Base-by-base conservation (phyloP, 2,888 invertebrate species). In the Pandemis cinnamomeana region DNA sequence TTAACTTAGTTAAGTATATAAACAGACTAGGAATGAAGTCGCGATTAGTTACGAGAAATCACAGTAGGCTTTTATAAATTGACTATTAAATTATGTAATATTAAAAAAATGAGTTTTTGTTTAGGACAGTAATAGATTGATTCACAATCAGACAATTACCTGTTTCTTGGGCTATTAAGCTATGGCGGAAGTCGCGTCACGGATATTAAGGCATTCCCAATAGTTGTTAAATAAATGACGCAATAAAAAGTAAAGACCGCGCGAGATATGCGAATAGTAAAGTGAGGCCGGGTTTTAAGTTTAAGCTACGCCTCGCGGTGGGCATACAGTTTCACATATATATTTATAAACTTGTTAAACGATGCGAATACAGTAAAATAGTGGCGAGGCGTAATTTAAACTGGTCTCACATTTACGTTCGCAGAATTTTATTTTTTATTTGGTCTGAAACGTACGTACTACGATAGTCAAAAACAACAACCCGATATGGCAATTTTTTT, bases 221-320 rank as follows among this genome's bases (percentile, higher is more conserved):
- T 58, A 61, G 41, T 36, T 42, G 36, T 61, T 61, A 41, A 42
- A 58, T 27, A 61, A 61, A 61, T 61, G 36, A 61, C 61, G 61
- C 41, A 61, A 61, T 36, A 36, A 36, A 36, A 36, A 36, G 27
- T 36, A 36, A 36, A 36, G 27, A 36, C 27, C 27, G 27, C 27
- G 27, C 27, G 4, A 36, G 27, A 36, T 36, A 36, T 36, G 27
- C 27, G 27, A 36, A 36, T 2, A 2, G 27, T 36, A 36, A 36
- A 36, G 27, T 36, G 27, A 36, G 27, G 27, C 27, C 27, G 27
- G 27, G 2, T 1, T 36, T 36, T 36, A 36, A 36, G 27, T 36
- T 36, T 36, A 36, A 36, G 2, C 27, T 36, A 2, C 27, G 27
- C 27, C 27, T 36, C 27, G 27, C 27, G 2, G 27, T 36, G 27